Percentiles rank a stretch among this genome's conserved stretches.
phyloP scores from a whole-genome alignment of 2,888 invertebrate genomes.

The Philhelius pedissequus region DNA sequence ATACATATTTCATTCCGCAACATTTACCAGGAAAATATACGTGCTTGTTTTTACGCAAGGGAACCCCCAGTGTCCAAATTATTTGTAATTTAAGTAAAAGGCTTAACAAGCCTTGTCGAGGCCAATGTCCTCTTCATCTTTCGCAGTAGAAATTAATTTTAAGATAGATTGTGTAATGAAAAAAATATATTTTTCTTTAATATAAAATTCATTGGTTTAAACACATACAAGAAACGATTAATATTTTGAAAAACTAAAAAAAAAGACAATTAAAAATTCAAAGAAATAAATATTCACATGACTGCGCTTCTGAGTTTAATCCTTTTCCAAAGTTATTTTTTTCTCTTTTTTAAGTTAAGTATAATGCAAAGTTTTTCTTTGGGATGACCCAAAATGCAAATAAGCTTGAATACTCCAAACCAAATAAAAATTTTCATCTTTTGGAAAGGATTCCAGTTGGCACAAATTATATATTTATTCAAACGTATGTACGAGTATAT shows the following conservation, averaged over 20 bases:
- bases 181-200: neutral
- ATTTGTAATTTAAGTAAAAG: too few relatives aligned
- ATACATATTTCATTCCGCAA: too few relatives aligned
- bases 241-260: neutral
- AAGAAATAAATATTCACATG: conserved; percentile 47
- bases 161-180: too few relatives aligned
- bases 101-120: too few relatives aligned
- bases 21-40: too few relatives aligned
- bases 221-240: neutral
- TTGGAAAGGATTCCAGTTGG: neutral
- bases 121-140: too few relatives aligned
- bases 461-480: neutral
- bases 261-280: conserved; percentile 40
- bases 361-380: conserved; percentile 45
- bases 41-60: too few relatives aligned
- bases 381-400: conserved; percentile 59
- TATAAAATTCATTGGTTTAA: neutral
- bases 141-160: too few relatives aligned
- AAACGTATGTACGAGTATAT: neutral
- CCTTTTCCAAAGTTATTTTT: neutral
- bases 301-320: neutral
- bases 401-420: neutral
- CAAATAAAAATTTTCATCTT: neutral
- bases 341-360: neutral
- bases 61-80: too few relatives aligned